Base-by-base conservation (phyloP, 2,113 vertebrate genomes). In the Cyanoderma ruficeps region DNA sequence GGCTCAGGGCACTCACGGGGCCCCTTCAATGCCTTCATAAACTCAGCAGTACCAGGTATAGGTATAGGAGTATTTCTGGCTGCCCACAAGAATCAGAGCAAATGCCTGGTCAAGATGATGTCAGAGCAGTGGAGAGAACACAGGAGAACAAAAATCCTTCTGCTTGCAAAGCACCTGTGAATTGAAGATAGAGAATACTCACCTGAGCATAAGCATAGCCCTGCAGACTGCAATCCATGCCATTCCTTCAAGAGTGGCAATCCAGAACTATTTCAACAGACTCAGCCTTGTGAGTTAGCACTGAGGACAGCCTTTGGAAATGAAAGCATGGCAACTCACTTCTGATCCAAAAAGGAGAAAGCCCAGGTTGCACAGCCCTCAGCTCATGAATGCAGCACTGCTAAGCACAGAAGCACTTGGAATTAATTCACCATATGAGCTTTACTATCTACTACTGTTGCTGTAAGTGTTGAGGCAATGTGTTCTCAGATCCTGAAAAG, bases 401-500 rank as follows among this genome's bases (percentile, higher is more conserved):
- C 70, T 59, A 76, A 72, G 59, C 44, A 60, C 59, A 24, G 16
- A 60, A 80, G 33, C 50, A 63, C 41, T 60, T 47, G 11, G 49
- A 84, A 91, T 47, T 87, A 84, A 91, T 47, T 87, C 35, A 56
- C 41, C 87, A 0, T 33, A 79, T 56, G 27, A 68, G 81, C 41
- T 75, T 87, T 55, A 53, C 6, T 5, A 74, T 55, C 72, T 81
- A 42, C 25, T 72, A 3, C 68, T 46, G 61, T 13, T 65, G 55
- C 50, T 87, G 6, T 37, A 74, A 61, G 47, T n/a, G 39, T 67
- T 60, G 52, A 68, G 35, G 47, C 30, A 94, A 56, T 59, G 33
- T 35, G 55, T 83, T 77, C 90, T 67, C 64, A 46, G 69, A 63
- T 67, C 68, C 76, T 89, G 64, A 78, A 77, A 77, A 89, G 60